Evolutionary conservation across 2,113 vertebrate genomes (phyloP).

Genomic region (Eulemur macaco): DNA sequence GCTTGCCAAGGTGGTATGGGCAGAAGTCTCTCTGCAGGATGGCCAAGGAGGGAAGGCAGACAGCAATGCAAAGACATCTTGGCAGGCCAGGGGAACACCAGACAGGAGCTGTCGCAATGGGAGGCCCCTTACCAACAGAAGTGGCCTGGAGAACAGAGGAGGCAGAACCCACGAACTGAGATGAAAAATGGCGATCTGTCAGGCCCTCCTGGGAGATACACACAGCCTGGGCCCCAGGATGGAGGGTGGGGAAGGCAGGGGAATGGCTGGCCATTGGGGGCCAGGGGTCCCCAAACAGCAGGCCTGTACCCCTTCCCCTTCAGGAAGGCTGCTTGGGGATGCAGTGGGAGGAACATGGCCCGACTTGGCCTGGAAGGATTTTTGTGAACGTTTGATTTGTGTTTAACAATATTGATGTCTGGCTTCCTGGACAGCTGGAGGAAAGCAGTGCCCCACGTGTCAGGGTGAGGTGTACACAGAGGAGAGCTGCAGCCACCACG

Average conservation of each 20-base stretch:
- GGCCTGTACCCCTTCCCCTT: background rate
- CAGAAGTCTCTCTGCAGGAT: background rate
- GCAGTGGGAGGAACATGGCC: background rate
- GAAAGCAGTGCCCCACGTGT: background rate
- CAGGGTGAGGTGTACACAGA: background rate
- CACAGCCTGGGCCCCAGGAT: background rate
- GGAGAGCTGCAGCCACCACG: background rate
- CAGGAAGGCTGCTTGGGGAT: background rate
- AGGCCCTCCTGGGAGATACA: background rate
- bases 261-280: background rate
- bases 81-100: background rate
- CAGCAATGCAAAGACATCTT: background rate
- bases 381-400: background rate
- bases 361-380: background rate
- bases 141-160: background rate
- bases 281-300: background rate
- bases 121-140: background rate
- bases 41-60: background rate
- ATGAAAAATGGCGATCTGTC: background rate
- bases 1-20: background rate
- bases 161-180: background rate
- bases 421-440: background rate
- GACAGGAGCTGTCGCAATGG: background rate
- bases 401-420: background rate
- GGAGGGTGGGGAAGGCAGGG: background rate